Percentiles rank a stretch among this genome's conserved stretches.
phyloP scores from a whole-genome alignment of 1,140 invertebrate genomes.

The Mycetomoellerius zeteki region DNA sequence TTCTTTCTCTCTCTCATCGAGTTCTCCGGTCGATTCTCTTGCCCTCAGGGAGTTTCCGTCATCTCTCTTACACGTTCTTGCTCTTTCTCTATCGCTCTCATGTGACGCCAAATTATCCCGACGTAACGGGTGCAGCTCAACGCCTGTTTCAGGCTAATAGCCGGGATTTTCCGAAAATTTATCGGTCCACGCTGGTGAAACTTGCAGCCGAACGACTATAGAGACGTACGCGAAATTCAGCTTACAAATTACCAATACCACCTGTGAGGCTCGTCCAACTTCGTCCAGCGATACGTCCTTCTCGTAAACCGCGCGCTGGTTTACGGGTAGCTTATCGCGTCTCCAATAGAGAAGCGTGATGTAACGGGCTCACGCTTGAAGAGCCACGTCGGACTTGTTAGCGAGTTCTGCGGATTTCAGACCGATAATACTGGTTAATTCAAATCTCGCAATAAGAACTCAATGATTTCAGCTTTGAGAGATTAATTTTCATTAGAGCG shows the following conservation, averaged over 20 bases:
- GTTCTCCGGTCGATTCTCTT: constrained; percentile 12
- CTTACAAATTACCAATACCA: constrained; percentile 66
- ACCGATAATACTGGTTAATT: constrained; percentile 16
- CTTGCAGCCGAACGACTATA: constrained; percentile 42
- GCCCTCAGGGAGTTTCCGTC: background rate
- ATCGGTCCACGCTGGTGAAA: constrained; percentile 63
- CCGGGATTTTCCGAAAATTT: constrained; percentile 76
- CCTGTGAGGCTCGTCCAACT: constrained; percentile 58
- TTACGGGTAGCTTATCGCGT: constrained; percentile 55
- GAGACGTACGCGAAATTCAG: constrained; percentile 37
- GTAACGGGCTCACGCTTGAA: constrained; percentile 41
- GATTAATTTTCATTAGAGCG: background rate
- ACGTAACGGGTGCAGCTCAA: constrained; percentile 36
- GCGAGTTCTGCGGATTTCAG: constrained; percentile 28
- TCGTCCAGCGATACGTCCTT: constrained; percentile 38
- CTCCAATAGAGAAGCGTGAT: constrained; percentile 26
- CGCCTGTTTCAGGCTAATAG: constrained; percentile 71
- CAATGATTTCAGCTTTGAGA: background rate
- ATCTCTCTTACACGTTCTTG: constrained; percentile 19
- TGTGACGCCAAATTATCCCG: constrained; percentile 72
- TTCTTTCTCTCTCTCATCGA: background rate
- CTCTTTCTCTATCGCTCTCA: constrained; percentile 22
- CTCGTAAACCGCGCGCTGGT: constrained; percentile 31
- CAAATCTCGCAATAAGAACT: background rate
- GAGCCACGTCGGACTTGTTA: constrained; percentile 48